Base-by-base conservation (phyloP, 2,888 invertebrate genomes). In the Idaea aversata region DNA sequence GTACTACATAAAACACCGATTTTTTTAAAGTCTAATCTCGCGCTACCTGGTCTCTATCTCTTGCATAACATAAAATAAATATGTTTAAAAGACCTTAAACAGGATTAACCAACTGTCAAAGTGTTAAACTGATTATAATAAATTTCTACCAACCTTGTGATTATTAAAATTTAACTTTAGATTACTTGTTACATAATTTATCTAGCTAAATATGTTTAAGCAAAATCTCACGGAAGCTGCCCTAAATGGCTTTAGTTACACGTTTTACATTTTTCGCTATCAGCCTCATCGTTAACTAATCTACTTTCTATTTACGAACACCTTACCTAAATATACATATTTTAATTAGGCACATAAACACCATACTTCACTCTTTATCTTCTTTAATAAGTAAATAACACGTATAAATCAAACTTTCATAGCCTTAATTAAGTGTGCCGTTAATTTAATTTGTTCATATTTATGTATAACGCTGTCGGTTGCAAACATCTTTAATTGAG, bases 291-390 rank as follows among this genome's bases (percentile, higher is more conserved):
- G 5, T 47, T 13, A 13, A 47, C 47, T 47, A 47, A 7, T 47
- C 13, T 10, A 47, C 47, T 47, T 47, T 47, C 47, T 47, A 47
- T 47, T 47, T 47, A 47, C 3, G 13, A 47, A 13, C 47, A 47
- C 3, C 25, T 25, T 25, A 25, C 47, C 7, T 7, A 47, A 13
- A 47, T 47, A 47, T 38, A 13, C 6, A 38, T 47, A 47, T 47
- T 47, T 47, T 47, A 47, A 47, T 47, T 47, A 47, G 47, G 10
- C 47, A 13, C 47, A 10, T 47, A 47, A 47, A 47, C 47, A 47
- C 47, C 47, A 47, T 47, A 47, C 47, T 47, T 72, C 61, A 34
- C 62, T 62, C 47, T 59, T 65, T 70, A 64, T 61, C 63, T 58
- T 61, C 60, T 59, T 59, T 47, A 64, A 47, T 47, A 13, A 13